Conservation (phyloP, 2,888 invertebrate genomes). For the Drosophila differens region DNA sequence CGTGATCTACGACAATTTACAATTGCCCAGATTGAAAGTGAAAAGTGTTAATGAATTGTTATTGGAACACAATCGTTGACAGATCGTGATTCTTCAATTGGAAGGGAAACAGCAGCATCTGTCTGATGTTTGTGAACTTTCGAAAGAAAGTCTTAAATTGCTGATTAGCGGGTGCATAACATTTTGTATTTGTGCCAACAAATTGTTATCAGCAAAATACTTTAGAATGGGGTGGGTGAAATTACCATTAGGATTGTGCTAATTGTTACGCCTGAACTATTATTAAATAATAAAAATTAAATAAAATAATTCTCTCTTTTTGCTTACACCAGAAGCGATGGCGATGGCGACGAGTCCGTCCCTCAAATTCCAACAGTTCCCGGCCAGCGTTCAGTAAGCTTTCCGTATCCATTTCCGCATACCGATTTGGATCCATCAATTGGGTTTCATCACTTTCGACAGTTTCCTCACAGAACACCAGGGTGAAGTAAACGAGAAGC, state of each 20-base stretch:
- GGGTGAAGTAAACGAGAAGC: conserved; percentile 72
- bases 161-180: conserved; percentile 41
- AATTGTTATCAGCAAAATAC: conserved; percentile 5
- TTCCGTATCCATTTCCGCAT: conserved; percentile 44
- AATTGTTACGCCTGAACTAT: conserved; percentile 39
- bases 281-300: conserved; percentile 25
- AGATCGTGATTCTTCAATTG: conserved; percentile 76
- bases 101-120: conserved; percentile 28
- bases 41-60: conserved; percentile 81
- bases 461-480: conserved; percentile 74
- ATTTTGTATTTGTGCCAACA: conserved; percentile 2
- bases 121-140: conserved; percentile 59
- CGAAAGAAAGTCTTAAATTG: conserved; percentile 61
- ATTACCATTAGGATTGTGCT: conserved; percentile 30
- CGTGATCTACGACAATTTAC: conserved; percentile 61
- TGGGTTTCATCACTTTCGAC: conserved; percentile 38
- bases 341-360: conserved; percentile 73
- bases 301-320: not conserved
- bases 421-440: conserved; percentile 31
- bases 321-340: conserved; percentile 70
- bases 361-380: conserved; percentile 72
- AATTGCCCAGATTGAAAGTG: conserved; percentile 75
- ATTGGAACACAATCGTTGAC: conserved; percentile 33
- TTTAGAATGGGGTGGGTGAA: conserved; percentile 38
- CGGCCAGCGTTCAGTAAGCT: conserved; percentile 50